Evolutionary conservation across 1,140 invertebrate species (phyloP), one percentile per base, ranked within the genome.

Genomic region (Drosophila pseudoobscura): DNA sequence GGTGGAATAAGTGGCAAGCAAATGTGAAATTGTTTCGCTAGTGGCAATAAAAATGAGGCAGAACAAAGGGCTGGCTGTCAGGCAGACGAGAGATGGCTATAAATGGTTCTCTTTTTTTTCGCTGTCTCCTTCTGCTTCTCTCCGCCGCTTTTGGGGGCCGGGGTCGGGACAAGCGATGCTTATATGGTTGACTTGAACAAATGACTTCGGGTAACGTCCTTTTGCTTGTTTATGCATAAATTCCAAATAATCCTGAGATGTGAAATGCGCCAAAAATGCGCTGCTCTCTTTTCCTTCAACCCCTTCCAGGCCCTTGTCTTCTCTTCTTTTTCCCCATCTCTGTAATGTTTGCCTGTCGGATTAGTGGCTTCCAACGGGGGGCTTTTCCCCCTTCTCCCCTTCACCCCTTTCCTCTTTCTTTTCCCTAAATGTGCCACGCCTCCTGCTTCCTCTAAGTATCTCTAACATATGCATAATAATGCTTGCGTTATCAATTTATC

Each of bases 211-310:
- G 82, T 85, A 85, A 85, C 82, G 82, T 73, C 75, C 68, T 45
- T 66, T 61, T 57, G 47, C 68, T 53, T 68, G 75, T 68, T 78
- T 78, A 74, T 78, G 75, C 59, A 77, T 77, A 78, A 78, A 78
- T 78, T 78, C 69, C 26, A 73, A 73, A 65, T 59, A 85, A 85
- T 85, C 82, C 82, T 82, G 80, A 63, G 84, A 83, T 84, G 80
- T 83, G 75, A 85, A 85, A 85, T 82, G 82, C 82, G 74, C 75
- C 79, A 78, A 85, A 68, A 85, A 85, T 87, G 73, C 77, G 80
- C 70, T 68, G 50, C 46, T 49, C 52, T 49, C 52, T 70, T 39
- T 39, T 53, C 3, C 31, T 55, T 17, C 52, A 58, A 43, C 43
- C 11, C 35, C 35, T 2, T 4, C 2, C 29, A 2, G 9, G 9